Conservation (phyloP, 2,797 vertebrate species). For the Gallinago nigripennis region DNA sequence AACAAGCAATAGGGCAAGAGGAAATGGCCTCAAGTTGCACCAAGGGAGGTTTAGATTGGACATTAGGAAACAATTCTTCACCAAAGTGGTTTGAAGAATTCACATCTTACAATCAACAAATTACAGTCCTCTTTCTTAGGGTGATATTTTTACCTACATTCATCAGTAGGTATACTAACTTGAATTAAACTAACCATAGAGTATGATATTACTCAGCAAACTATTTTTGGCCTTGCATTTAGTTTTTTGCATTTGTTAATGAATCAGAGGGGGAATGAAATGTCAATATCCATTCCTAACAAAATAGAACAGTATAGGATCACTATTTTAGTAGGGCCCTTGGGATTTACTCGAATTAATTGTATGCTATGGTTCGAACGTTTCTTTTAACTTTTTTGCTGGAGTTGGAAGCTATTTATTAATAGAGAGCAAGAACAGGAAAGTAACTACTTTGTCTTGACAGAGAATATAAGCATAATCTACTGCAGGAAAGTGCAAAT, state of each 20-base stretch:
- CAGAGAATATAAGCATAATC: neutral
- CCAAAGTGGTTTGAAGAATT: neutral
- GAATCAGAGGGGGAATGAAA: neutral
- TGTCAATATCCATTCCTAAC: neutral
- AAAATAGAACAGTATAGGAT: neutral
- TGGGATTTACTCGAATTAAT: neutral
- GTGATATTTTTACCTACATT: neutral
- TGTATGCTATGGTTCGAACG: neutral
- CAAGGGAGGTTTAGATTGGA: neutral
- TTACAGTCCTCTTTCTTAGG: neutral
- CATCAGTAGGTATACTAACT: neutral
- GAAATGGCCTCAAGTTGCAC: neutral
- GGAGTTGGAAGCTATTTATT: neutral
- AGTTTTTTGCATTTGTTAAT: neutral
- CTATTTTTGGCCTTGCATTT: neutral
- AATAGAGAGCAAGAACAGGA: neutral
- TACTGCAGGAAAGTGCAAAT: neutral
- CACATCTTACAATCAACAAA: neutral
- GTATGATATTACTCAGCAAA: neutral
- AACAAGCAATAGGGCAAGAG: neutral
- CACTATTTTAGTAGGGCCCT: neutral
- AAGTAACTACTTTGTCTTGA: neutral
- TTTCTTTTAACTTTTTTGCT: neutral
- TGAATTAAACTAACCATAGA: neutral
- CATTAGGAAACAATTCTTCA: neutral